Base-by-base conservation (phyloP, 2,888 invertebrate species). In the Lobophora halterata region DNA sequence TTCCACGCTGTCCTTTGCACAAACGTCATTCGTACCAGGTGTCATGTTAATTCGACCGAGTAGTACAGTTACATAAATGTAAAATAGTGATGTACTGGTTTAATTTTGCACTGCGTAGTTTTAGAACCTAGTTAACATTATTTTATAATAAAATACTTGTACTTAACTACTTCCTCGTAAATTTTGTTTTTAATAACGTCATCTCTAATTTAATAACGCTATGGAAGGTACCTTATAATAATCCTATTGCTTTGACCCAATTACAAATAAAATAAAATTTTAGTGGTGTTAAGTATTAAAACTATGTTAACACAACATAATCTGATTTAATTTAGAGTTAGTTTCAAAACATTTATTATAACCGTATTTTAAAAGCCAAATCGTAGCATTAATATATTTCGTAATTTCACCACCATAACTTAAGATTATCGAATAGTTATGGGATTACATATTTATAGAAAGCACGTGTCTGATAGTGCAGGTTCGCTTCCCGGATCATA, bases 401-500 rank as follows among this genome's bases (percentile, higher is more conserved):
- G 9, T 24, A 42, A 36, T 23, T 18, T 31, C 16, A 41, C 23
- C 17, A 10, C 13, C 13, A 30, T 26, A 30, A 33, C 31, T 36
- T 36, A 23, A 35, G 27, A 40, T 41, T 19, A 29, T 2, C 20
- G 20, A 14, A 9, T 24, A 24, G 11, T 10, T 17, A 23, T 9
- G 8, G 44, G 45, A 48, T 43, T 54, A n/a, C n/a, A n/a, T 58
- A 61, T 71, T 68, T 67, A 70, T 53, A 53, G 40, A 49, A 33
- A 52, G 61, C 52, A 62, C 75, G 76, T 76, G 79, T 71, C 61
- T 57, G 59, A 72, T 69, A 59, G 65, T 49, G 44, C 63, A 62
- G 71, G 74, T 77, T 75, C 59, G 52, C 64, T 79, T 82, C 80
- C 79, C 71, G 71, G 49, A 50, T 79, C 77, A 67, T 81, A 76